Base-by-base conservation (phyloP, 2,113 vertebrate genomes). In the Rhea pennata region DNA sequence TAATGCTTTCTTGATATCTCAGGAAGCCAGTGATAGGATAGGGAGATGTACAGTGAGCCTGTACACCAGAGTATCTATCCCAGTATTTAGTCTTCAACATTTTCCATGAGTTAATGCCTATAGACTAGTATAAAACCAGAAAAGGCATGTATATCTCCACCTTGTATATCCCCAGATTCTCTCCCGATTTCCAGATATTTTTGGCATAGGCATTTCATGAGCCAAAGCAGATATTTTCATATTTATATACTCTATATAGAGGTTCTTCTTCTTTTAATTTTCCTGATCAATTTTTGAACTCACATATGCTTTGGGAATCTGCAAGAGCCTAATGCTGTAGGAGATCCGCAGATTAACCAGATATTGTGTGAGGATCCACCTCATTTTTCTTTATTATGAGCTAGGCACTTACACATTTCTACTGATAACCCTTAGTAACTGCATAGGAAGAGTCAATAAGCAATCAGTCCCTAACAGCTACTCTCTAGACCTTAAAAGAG, bases 121-220 rank as follows among this genome's bases (percentile, higher is more conserved):
- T 15, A 70, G 42, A 46, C 20, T 6, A 9, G 7, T 24, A 40
- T n/a, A 56, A 56, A 21, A 78, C 40, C 15, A 78, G 42, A 15
- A 39, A n/a, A 91, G 6, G 1, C 22, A 15, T 1, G 0, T 2
- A 21, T 33, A 58, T 31, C 29, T 9, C 16, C 56, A 58, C 29
- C 11, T 59, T 20, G 74, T 67, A 2, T 24, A 62, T 54, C 29
- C 40, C 9, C 69, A 84, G 54, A 62, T 29, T 31, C 22, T 54
- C 15, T 58, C 44, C 36, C 56, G 23, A 29, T 26, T 69, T 67
- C 36, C 65, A 53, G 54, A 40, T 69, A 10, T 78, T 8, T 50
- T 36, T 77, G 61, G 36, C 39, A 65, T 48, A 59, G 48, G 29
- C 10, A 39, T 20, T 67, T 17, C 29, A 67, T 12, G 26, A 75